Evolutionary conservation across 2,888 invertebrate genomes (phyloP), one percentile per base, ranked within the genome.

Genomic region (Epirrita christyi): DNA sequence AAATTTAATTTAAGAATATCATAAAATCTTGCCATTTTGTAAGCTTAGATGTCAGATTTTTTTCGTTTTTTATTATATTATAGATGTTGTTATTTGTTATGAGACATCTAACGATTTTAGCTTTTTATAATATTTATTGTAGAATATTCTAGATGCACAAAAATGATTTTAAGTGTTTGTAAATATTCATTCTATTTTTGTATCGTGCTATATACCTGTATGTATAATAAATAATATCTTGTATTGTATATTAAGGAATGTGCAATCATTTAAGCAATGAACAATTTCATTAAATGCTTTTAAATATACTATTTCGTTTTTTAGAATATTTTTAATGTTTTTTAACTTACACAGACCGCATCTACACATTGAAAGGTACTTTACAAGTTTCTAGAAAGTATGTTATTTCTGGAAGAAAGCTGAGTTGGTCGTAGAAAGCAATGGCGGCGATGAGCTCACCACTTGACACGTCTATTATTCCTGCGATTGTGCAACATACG

Each of bases 171-270:
- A 72, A 71, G 66, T 64, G 53, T 70, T 67, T 75, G 68, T 76
- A 76, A 66, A 72, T 78, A 75, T 61, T 61, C 41, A 71, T 72
- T 64, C 63, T 84, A 84, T 83, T 84, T 84, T 84, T 84, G 63
- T 83, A 84, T 67, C 42, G 54, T 68, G 66, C 47, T 51, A 42
- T 55, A 43, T 61, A 53, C 59, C 55, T 58, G 47, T 2, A 21
- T 21, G 21, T 21, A 21, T n/a, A 62, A 61, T 67, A 45, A 41
- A 62, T 59, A 67, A 40, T 55, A n/a, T n/a, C n/a, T n/a, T n/a
- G n/a, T n/a, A 4, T 21, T 21, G 21, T 3, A 21, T 21, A 21
- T 21, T 3, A 64, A 71, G 46, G 45, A 73, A 64, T 70, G 77
- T 77, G 76, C 77, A 77, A 78, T 77, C 56, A 27, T 47, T 21